Conservation (phyloP, 2,797 vertebrate species). For the Tapera naevia region DNA sequence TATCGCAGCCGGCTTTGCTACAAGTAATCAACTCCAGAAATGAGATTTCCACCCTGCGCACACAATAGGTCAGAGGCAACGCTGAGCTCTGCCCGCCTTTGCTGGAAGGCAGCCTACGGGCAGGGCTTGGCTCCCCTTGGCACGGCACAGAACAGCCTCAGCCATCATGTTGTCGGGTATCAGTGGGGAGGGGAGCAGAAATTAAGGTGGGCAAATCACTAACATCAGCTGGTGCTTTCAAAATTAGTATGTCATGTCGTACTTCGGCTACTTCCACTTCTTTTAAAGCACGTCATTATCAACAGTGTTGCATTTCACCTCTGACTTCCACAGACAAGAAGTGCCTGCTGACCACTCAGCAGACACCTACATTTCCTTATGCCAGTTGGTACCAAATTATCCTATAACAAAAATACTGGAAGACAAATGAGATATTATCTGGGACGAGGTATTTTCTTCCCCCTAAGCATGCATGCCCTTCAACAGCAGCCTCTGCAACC, state of each 20-base stretch:
- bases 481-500: background rate
- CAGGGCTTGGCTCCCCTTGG: background rate
- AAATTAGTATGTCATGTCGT: background rate
- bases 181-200: background rate
- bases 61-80: background rate
- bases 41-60: background rate
- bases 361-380: background rate
- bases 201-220: background rate
- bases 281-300: background rate
- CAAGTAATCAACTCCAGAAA: background rate
- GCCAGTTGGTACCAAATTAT: background rate
- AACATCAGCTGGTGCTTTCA: background rate
- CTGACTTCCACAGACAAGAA: background rate
- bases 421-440: background rate
- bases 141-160: background rate
- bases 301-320: background rate
- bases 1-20: background rate
- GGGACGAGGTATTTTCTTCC: background rate
- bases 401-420: background rate
- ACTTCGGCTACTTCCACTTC: background rate
- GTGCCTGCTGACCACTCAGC: background rate
- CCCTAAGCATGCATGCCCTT: background rate
- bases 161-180: accelerated
- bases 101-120: background rate
- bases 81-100: background rate